Percentiles rank a stretch among this genome's conserved stretches.
Conservation (phyloP, 2,888 invertebrate genomes). For the Axea sp. region DNA sequence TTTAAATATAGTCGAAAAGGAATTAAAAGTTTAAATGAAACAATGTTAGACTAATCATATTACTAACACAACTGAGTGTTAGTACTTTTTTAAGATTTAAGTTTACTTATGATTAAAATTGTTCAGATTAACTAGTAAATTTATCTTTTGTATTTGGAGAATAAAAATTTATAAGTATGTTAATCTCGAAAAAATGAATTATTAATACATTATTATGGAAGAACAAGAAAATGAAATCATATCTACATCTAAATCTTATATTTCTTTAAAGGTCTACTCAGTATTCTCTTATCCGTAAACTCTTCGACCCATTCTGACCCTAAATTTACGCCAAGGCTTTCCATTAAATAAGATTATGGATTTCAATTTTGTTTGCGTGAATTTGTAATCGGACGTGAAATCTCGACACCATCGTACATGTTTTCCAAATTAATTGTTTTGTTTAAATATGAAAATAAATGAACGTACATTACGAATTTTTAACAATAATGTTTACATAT, state of each 20-base stretch:
- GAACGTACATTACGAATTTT: neutral
- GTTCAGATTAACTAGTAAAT: too few species aligned
- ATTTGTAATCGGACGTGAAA: slow-evolving; percentile 26
- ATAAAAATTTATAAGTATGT: too few species aligned
- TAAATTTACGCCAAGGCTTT: slow-evolving; percentile 27
- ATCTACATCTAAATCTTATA: slow-evolving; percentile 14
- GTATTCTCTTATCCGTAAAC: slow-evolving; percentile 16
- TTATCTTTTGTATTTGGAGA: too few species aligned
- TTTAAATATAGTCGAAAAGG: too few species aligned
- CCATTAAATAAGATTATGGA: slow-evolving; percentile 32
- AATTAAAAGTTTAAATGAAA: too few species aligned
- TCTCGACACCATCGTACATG: slow-evolving; percentile 1
- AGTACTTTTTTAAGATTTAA: too few species aligned
- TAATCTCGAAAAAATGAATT: too few species aligned
- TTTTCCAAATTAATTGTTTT: slow-evolving; percentile 9
- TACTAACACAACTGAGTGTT: too few species aligned
- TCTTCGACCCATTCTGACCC: slow-evolving; percentile 20
- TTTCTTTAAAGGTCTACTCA: too few species aligned
- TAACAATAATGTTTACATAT: too few species aligned
- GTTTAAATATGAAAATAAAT: neutral
- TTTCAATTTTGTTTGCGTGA: slow-evolving; percentile 23
- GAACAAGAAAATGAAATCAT: slow-evolving; percentile 2
- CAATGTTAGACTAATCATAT: too few species aligned
- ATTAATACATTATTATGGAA: neutral
- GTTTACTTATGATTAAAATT: too few species aligned